A percentile compares a stretch with the other conserved stretches of the same genome.
phyloP scores from a whole-genome alignment of 2,113 vertebrate genomes.

The Varanus salvator region DNA sequence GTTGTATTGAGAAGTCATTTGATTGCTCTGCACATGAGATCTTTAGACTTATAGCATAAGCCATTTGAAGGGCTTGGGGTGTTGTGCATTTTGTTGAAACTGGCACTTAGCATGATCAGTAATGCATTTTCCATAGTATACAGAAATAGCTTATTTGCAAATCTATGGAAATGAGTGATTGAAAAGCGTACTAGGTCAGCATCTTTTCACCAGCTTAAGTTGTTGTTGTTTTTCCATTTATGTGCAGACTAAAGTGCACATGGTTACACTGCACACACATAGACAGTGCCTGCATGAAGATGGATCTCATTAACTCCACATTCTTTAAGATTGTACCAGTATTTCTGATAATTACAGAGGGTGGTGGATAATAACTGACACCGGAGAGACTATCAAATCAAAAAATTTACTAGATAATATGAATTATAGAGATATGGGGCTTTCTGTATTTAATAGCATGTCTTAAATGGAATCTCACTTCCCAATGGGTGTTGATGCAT shows the following conservation, averaged over 20 bases:
- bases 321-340: constrained; percentile 3
- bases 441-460: constrained; percentile 21
- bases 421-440: not conserved
- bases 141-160: not conserved
- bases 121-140: not conserved
- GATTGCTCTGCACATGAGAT: not conserved
- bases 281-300: constrained; percentile 23
- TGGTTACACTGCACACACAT: not conserved
- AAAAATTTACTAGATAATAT: constrained; percentile 41
- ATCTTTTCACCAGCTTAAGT: constrained; percentile 9
- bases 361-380: constrained; percentile 25
- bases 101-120: constrained; percentile 11
- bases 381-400: constrained; percentile 32
- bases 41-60: not conserved
- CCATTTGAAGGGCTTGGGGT: not conserved
- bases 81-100: constrained; percentile 22
- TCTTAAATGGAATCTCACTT: not conserved
- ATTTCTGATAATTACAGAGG: constrained; percentile 6
- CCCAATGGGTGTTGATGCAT: not conserved
- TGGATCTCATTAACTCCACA: constrained; percentile 30
- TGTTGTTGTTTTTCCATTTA: constrained; percentile 29
- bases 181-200: not conserved
- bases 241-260: not conserved
- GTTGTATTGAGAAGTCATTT: not conserved
- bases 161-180: not conserved